phyloP scores from a whole-genome alignment of 1,140 invertebrate genomes.

The Zaprionus camerounensis region DNA sequence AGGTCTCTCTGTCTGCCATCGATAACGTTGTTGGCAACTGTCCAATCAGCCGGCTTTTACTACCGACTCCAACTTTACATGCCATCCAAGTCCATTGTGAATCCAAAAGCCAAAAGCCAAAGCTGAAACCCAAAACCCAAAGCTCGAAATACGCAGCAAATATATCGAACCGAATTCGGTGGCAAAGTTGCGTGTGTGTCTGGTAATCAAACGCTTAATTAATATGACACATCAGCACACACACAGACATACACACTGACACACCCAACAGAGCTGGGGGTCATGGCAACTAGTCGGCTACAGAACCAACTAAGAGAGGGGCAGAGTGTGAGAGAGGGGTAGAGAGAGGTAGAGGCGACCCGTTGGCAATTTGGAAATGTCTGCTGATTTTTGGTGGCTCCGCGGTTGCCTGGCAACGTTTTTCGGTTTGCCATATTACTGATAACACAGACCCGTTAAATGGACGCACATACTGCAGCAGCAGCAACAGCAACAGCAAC shows the following conservation, averaged over 20 bases:
- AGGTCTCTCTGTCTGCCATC: neutral
- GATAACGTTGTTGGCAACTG: conserved; percentile 62
- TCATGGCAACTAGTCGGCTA: conserved; percentile 8
- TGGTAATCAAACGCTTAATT: conserved; percentile 79
- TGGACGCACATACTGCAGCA: conserved; percentile 23
- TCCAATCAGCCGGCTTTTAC: conserved; percentile 19
- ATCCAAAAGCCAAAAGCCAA: neutral
- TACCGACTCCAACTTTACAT: neutral
- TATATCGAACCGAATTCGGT: conserved; percentile 39
- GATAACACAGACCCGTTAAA: conserved; percentile 59
- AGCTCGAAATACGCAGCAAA: conserved; percentile 28
- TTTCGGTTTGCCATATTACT: conserved; percentile 74
- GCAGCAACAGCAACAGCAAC: conserved; percentile 16
- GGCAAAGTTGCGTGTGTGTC: conserved; percentile 34
- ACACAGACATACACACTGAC: conserved; percentile 16
- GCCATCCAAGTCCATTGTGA: conserved; percentile 1
- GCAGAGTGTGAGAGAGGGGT: neutral
- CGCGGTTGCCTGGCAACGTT: conserved; percentile 53
- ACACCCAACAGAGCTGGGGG: conserved; percentile 1
- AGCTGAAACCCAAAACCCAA: conserved; percentile 15
- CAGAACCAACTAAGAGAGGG: too few species aligned
- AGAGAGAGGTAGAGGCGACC: neutral
- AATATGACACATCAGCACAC: conserved; percentile 73
- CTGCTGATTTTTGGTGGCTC: conserved; percentile 64
- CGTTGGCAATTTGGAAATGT: conserved; percentile 45